Evolutionary conservation across 2,113 vertebrate species (phyloP), one percentile per base, ranked within the genome.

Genomic region (Greenwoodochromis staneri): DNA sequence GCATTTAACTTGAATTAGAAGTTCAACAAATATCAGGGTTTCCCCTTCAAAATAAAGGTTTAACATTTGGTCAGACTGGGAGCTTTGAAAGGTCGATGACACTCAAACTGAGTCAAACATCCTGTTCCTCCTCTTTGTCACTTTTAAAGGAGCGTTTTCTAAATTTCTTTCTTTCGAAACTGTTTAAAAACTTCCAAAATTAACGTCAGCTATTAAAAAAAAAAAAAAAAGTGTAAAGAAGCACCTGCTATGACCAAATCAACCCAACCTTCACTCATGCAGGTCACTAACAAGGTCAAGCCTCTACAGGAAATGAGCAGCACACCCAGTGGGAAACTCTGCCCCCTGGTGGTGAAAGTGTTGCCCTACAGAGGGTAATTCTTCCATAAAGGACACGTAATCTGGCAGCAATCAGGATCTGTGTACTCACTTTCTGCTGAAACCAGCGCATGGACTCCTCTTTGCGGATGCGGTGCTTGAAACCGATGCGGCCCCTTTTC

Each of bases 401-500:
- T 27, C 8, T 73, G 38, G 71, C 9, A 3, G 7, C 17, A 3
- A 21, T 51, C 27, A 6, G 45, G 27, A 51, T n/a, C 24, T 13
- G 2, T n/a, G 14, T 2, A 86, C 88, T 95, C 93, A 99, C 98
- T 97, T 99, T 99, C 87, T 99, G 99, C 95, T 99, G 99, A 94
- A 99, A 99, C 99, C 98, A 99, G 95, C 98, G 98, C 98, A 99
- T 99, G 93, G 99, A 97, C 92, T 99, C 99, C 95, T 99, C 98
- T 95, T 99, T 99, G 78, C 98, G 97, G 93, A 99, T 99, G 87
- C 98, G 97, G 97, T 99, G 99, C 93, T 97, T 99, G 97, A 97
- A 97, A 40, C 99, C 99, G 45, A 99, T 99, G 95, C 97, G 97
- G 92, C 98, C 99, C 51, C 96, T 97, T 94, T 98, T 99, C 95